These are phyloP conservation scores for Alosa sapidissima DNA, from an alignment of 2,797 vertebrate genomes.

Conservation along the genomic window DNA sequence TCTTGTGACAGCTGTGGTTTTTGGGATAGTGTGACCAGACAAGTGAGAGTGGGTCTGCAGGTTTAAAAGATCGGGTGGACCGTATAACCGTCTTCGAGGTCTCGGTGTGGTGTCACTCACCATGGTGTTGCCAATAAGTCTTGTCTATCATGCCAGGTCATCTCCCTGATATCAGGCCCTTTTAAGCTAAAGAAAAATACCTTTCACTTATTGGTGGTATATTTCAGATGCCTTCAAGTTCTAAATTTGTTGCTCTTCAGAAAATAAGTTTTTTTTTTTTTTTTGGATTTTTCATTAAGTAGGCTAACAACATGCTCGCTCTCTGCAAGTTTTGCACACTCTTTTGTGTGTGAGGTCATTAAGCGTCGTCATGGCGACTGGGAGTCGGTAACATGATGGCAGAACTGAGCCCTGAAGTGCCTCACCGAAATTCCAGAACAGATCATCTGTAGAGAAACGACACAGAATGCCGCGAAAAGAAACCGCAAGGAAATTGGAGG, in stretches of 20 bases:
- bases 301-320: background rate
- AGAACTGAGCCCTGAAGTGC: slow-evolving; percentile 29
- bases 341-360: slow-evolving; percentile 34
- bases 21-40: slow-evolving; percentile 55
- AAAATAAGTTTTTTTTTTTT: background rate
- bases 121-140: background rate
- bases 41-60: slow-evolving; percentile 67
- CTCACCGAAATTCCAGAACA: slow-evolving; percentile 20
- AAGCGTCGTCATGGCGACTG: slow-evolving; percentile 65
- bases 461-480: slow-evolving; percentile 83
- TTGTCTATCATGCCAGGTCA: background rate
- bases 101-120: slow-evolving; percentile 14
- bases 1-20: slow-evolving; percentile 52
- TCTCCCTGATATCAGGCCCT: background rate
- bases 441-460: slow-evolving; percentile 1
- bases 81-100: slow-evolving; percentile 15
- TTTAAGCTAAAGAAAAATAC: background rate
- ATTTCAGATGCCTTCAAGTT: background rate
- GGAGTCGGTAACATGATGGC: slow-evolving; percentile 65
- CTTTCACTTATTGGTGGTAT: background rate
- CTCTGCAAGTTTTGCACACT: background rate
- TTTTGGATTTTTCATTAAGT: background rate
- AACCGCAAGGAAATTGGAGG: slow-evolving; percentile 68
- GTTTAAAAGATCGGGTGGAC: slow-evolving; percentile 45
- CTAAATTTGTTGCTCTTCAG: background rate